Conservation (phyloP, 2,888 invertebrate species). For the Sabatieria punctata region DNA sequence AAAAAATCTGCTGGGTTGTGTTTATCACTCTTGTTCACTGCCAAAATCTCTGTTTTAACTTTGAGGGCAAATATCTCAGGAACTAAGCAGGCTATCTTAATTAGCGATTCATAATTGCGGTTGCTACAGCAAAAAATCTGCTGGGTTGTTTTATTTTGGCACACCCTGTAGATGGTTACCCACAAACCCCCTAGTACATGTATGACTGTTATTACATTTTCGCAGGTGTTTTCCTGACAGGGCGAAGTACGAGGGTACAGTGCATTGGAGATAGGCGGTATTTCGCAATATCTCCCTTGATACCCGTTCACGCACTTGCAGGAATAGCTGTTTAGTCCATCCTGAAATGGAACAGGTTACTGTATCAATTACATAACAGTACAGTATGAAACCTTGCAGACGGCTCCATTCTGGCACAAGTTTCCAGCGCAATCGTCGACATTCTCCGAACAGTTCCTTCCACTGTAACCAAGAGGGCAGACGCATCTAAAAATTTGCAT, state of each 20-base stretch:
- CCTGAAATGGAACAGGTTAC: no score
- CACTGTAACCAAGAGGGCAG: constrained; percentile 55
- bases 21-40: no score
- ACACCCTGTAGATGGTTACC: no score
- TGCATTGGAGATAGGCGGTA: constrained; percentile 45
- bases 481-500: constrained; percentile 36
- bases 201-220: constrained; percentile 54
- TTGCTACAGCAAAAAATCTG: no score
- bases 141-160: no score
- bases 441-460: constrained; percentile 80
- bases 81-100: no score
- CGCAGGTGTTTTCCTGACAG: constrained; percentile 87
- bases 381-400: constrained; percentile 7
- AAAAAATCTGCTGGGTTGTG: no score
- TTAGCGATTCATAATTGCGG: no score
- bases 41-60: no score
- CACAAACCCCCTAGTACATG: neutral
- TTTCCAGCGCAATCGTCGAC: constrained; percentile 84
- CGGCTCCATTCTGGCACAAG: constrained; percentile 57
- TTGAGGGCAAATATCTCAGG: no score
- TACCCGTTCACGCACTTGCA: constrained; percentile 75
- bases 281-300: constrained; percentile 83
- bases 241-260: constrained; percentile 45
- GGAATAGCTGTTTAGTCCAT: constrained; percentile 82
- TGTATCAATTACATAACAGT: no score